A percentile compares a stretch with the other conserved stretches of the same genome.
These are phyloP conservation scores for Chondrilla cf. caribensis DNA, from an alignment of 37 sponge, comb jelly and placozoan genomes.

Conservation along the genomic window DNA sequence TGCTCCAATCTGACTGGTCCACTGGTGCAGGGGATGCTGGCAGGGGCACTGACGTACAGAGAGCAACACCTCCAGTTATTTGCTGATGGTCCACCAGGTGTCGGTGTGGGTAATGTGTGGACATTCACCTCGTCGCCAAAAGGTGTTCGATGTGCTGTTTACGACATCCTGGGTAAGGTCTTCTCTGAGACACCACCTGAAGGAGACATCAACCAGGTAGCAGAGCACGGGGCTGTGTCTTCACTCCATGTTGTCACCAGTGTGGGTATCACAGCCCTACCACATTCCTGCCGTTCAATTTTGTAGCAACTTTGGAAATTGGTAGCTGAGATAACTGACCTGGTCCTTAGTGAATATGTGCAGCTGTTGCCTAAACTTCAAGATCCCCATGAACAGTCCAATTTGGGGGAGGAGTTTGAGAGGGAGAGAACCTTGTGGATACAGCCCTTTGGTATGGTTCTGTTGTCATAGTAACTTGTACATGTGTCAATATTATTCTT, in stretches of 20 bases:
- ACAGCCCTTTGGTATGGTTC: background rate
- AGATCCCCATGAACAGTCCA: background rate
- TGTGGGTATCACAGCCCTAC: too few relatives aligned
- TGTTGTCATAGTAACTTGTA: background rate
- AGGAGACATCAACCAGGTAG: background rate
- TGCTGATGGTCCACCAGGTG: too few relatives aligned
- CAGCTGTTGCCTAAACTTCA: background rate
- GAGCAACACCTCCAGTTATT: too few relatives aligned
- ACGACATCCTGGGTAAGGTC: background rate
- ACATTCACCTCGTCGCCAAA: background rate
- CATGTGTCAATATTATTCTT: background rate
- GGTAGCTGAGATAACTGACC: conserved; percentile 23
- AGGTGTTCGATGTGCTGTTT: background rate
- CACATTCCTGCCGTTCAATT: background rate
- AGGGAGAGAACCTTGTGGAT: background rate
- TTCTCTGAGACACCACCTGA: background rate
- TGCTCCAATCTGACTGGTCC: too few relatives aligned
- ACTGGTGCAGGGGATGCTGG: too few relatives aligned
- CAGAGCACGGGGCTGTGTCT: background rate
- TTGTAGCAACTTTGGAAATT: conserved; percentile 29
- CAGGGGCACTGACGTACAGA: too few relatives aligned
- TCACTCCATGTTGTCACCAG: background rate
- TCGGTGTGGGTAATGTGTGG: too few relatives aligned
- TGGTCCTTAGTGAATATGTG: conserved; percentile 36
- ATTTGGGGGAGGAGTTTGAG: background rate